Base-by-base conservation (phyloP, 2,113 vertebrate genomes). In the Dunckerocampus dactyliophorus region DNA sequence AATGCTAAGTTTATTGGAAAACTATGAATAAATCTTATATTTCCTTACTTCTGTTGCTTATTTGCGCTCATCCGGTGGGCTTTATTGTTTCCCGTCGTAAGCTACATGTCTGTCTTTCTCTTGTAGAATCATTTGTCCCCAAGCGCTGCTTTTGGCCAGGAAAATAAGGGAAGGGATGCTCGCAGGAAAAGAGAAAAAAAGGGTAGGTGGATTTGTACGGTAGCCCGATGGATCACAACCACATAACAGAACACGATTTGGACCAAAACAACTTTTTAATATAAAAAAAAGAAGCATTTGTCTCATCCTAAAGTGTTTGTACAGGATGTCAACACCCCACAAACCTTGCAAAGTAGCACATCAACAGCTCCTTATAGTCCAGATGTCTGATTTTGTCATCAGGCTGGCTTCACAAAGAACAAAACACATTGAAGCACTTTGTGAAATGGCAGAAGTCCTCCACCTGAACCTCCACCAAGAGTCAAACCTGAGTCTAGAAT, bases 191-290 rank as follows among this genome's bases (percentile, higher is more conserved):
- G 37, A 50, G 28, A 15, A 39, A 50, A 21, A 2, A 11, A 56
- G 19, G 2, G 80, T 58, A 67, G 85, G 80, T 80, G 85, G 79
- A 75, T 14, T 69, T 80, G 77, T 74, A 68, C 64, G 62, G 56
- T 66, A 64, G 78, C 80, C 80, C 6, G 3, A 10, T 74, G 74
- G 63, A 56, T 21, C 39, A 0, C 51, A 56, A 17, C 55, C 65
- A 66, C 47, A 20, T 53, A 47, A 69, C 52, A 76, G 11, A 77
- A 20, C 9, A 24, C 16, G 11, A 43, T 47, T 17, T 16, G 22
- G 39, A n/a, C 17, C 53, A 6, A 39, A n/a, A 39, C 53, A 4
- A 55, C 19, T 12, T 39, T 39, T 14, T 17, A 8, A 19, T 28
- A 2, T 15, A n/a, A 42, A 61, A 61, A 16, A 9, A 15, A 1